Percentiles rank a stretch among this genome's conserved stretches.
Evolutionary conservation across 2,888 invertebrate species (phyloP).

Genomic region (Agriopis aurantiaria): DNA sequence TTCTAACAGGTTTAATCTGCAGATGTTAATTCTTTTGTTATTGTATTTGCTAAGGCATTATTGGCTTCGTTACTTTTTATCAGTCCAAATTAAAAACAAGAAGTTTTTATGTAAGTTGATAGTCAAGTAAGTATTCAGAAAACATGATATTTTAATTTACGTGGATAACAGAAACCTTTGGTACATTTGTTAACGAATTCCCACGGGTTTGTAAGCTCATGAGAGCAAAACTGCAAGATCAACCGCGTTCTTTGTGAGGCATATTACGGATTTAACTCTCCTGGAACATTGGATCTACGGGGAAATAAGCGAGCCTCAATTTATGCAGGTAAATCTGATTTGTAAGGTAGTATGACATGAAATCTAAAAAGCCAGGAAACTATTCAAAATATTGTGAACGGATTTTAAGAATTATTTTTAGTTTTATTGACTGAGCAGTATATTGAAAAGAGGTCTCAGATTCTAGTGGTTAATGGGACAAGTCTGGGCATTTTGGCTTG

Average conservation of each 20-base stretch:
- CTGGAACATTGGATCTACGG: constrained; percentile 43
- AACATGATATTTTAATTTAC: no score
- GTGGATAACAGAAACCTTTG: no score
- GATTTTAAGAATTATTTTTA: neutral
- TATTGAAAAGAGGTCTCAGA: no score
- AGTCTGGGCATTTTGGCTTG: no score
- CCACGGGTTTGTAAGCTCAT: constrained; percentile 44
- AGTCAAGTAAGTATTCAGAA: no score
- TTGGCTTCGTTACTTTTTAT: no score
- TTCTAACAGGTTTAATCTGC: no score
- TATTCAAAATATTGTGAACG: neutral
- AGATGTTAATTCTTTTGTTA: no score
- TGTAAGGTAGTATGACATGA: neutral
- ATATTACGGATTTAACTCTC: constrained; percentile 52
- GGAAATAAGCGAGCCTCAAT: constrained; percentile 37
- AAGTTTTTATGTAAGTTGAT: no score
- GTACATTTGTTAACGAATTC: neutral
- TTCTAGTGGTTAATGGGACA: no score
- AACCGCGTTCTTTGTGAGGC: constrained; percentile 56
- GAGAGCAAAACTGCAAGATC: constrained; percentile 59
- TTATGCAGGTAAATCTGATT: constrained; percentile 27
- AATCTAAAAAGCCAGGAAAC: neutral
- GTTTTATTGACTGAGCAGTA: neutral
- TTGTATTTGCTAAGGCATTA: no score
- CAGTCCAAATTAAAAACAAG: no score